A percentile compares a stretch with the other conserved stretches of the same genome.
Conservation (phyloP, 2,113 vertebrate genomes). For the Leucopsar rothschildi region DNA sequence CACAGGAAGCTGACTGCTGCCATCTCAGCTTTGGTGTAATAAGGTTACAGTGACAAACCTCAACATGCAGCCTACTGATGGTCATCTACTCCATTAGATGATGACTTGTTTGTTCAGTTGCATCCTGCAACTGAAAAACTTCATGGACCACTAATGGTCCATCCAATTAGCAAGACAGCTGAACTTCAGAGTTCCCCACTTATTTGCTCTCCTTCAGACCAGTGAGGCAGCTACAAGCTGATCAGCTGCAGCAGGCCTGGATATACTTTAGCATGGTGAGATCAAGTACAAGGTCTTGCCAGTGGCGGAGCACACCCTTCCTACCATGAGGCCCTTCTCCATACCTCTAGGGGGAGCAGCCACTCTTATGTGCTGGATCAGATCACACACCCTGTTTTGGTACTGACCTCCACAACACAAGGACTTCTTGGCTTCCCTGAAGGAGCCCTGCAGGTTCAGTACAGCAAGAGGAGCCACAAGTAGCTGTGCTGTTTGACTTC, state of each 20-base stretch:
- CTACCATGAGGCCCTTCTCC: not conserved
- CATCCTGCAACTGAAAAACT: not conserved
- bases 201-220: not conserved
- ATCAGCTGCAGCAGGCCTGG: not conserved
- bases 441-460: not conserved
- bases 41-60: not conserved
- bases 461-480: not conserved
- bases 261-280: not conserved
- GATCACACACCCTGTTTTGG: not conserved
- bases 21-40: not conserved
- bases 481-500: not conserved
- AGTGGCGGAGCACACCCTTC: not conserved
- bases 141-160: not conserved
- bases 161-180: not conserved
- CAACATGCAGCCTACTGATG: not conserved
- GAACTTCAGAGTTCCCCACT: not conserved
- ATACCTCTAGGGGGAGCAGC: not conserved
- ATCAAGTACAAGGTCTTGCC: not conserved
- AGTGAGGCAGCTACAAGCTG: not conserved
- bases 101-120: not conserved
- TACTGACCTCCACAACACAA: not conserved
- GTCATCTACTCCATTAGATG: not conserved
- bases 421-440: not conserved
- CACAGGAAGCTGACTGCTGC: not conserved
- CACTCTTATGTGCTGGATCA: not conserved